A percentile compares a stretch with the other conserved stretches of the same genome.
phyloP scores from a whole-genome alignment of 2,797 vertebrate species.

The Macropodus opercularis region DNA sequence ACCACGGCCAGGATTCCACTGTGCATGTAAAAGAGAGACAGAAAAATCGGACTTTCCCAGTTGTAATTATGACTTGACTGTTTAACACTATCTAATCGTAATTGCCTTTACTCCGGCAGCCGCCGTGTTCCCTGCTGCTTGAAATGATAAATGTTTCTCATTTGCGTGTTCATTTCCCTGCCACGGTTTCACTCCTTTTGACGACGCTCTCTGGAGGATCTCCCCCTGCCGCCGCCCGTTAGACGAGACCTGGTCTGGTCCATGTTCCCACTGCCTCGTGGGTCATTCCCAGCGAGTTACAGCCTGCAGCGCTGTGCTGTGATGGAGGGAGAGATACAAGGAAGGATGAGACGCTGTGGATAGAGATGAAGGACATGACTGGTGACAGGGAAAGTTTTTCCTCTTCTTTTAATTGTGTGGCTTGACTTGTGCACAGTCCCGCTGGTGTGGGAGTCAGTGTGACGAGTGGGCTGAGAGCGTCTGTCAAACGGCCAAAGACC shows the following conservation, averaged over 20 bases:
- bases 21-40: neutral
- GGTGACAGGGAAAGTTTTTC: constrained; percentile 34
- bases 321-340: constrained; percentile 2
- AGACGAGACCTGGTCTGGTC: constrained; percentile 47
- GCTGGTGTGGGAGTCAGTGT: constrained; percentile 35
- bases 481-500: constrained; percentile 22
- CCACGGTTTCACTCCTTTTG: constrained; percentile 16
- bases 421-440: constrained; percentile 12
- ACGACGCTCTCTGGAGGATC: constrained; percentile 30
- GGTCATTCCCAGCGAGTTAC: constrained; percentile 51
- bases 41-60: neutral
- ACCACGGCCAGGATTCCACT: too few species aligned
- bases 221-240: constrained; percentile 38
- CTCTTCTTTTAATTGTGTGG: neutral
- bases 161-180: constrained; percentile 8
- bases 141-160: neutral
- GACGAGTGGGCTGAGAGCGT: constrained; percentile 13
- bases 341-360: constrained; percentile 31
- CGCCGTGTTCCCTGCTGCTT: neutral
- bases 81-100: neutral
- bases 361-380: constrained; percentile 40
- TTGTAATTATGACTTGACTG: neutral
- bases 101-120: neutral
- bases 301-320: constrained; percentile 34
- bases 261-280: constrained; percentile 36